These are phyloP conservation scores for Bungarus multicinctus DNA, from an alignment of 2,113 vertebrate genomes.

Conservation along the genomic window DNA sequence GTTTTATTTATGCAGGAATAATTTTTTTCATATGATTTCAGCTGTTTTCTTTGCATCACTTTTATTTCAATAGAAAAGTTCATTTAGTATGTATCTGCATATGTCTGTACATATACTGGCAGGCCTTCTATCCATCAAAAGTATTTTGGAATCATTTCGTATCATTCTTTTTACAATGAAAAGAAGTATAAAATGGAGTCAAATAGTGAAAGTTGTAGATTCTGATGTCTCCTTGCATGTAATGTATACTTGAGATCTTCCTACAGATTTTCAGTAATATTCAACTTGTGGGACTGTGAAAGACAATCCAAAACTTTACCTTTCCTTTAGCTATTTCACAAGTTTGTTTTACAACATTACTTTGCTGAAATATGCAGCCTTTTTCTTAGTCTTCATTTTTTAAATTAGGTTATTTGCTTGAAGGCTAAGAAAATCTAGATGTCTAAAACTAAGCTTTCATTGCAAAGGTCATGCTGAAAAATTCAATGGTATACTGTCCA, in stretches of 20 bases:
- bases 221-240: not conserved
- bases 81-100: not conserved
- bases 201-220: not conserved
- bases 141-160: not conserved
- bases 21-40: not conserved
- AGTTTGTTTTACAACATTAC: not conserved
- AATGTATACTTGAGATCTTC: not conserved
- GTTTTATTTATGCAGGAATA: constrained; percentile 32
- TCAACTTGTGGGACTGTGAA: not conserved
- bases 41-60: constrained; percentile 7
- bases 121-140: not conserved
- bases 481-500: not conserved
- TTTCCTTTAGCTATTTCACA: not conserved
- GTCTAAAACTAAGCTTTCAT: not conserved
- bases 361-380: not conserved
- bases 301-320: not conserved
- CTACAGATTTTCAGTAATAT: not conserved
- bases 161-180: not conserved
- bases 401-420: not conserved
- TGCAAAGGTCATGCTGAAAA: not conserved
- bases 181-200: not conserved
- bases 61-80: not conserved
- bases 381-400: not conserved
- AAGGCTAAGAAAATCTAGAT: not conserved
- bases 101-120: not conserved